Evolutionary conservation across 2,797 vertebrate genomes (phyloP), one percentile per base, ranked within the genome.

Genomic region (Darevskia mixta): DNA sequence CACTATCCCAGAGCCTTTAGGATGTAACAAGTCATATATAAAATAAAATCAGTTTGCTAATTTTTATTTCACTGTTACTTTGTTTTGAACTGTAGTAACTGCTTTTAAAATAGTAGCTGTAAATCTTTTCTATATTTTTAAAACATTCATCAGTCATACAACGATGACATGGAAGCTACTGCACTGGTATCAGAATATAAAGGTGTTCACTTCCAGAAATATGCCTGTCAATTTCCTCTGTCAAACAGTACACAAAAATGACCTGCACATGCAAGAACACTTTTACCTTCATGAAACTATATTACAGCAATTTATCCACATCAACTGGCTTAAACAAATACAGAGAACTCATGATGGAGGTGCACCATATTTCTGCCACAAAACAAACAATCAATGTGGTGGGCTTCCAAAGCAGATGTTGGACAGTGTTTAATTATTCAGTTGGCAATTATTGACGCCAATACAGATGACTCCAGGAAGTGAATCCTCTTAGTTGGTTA

Each of bases 381-480:
- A 92, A 94, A 95, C 91, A 94, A 91, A 87, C 87, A 87, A 94
- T 92, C 93, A 58, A 90, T 83, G 89, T 91, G 89, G 81, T 88
- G 91, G 92, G 87, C 92, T 93, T 72, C 79, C 6, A 23, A 94
- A 95, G 88, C 95, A 96, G 96, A 95, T 90, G 93, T 79, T 90
- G 95, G 94, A 92, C 91, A 96, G 91, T 93, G 92, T 94, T 95
- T 95, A 95, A 95, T 94, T 95, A 96, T 94, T 93, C 96, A 93
- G 92, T 88, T 93, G 95, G 92, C 96, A 96, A 97, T 96, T 97
- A 96, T 91, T 96, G 95, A 97, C 93, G 91, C 96, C 95, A 97
- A 93, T 87, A 64, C 20, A 90, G 93, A 95, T 91, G 92, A 95
- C 90, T 91, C 91, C 89, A 92, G 94, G 95, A 96, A 96, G 94